Evolutionary conservation across 2,888 invertebrate species (phyloP).

Genomic region (Anodontia alba): DNA sequence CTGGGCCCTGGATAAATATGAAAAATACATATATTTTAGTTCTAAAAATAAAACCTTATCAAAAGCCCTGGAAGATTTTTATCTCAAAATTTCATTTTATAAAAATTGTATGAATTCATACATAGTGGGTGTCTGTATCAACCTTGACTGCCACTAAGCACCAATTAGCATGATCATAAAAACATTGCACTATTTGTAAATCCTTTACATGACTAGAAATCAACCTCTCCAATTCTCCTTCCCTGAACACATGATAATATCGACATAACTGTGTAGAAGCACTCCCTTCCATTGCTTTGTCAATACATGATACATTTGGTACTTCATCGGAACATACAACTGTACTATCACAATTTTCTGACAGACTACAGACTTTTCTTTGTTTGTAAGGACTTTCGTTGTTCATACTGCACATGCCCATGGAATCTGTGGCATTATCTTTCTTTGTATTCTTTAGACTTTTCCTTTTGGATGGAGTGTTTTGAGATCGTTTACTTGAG

Average conservation of each 20-base stretch:
- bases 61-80: no score
- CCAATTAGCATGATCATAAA: slow-evolving; percentile 99
- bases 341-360: not conserved
- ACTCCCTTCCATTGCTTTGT: slow-evolving; percentile 21
- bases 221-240: slow-evolving; percentile 88
- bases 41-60: no score
- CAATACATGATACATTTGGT: not conserved
- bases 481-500: not conserved
- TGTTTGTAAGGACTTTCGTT: not conserved
- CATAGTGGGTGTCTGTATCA: not conserved
- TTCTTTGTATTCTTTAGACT: not conserved
- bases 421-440: not conserved
- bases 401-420: not conserved
- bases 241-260: slow-evolving; percentile 97
- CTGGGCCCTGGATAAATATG: no score
- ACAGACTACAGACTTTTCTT: not conserved
- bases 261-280: slow-evolving; percentile 86
- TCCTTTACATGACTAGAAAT: slow-evolving; percentile 81
- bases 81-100: no score
- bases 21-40: no score
- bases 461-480: not conserved
- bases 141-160: slow-evolving; percentile 92
- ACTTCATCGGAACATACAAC: not conserved
- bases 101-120: no score
- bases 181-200: slow-evolving; percentile 88